phyloP scores from a whole-genome alignment of 64 coral and sea anemone species.

The Montipora capricornis region DNA sequence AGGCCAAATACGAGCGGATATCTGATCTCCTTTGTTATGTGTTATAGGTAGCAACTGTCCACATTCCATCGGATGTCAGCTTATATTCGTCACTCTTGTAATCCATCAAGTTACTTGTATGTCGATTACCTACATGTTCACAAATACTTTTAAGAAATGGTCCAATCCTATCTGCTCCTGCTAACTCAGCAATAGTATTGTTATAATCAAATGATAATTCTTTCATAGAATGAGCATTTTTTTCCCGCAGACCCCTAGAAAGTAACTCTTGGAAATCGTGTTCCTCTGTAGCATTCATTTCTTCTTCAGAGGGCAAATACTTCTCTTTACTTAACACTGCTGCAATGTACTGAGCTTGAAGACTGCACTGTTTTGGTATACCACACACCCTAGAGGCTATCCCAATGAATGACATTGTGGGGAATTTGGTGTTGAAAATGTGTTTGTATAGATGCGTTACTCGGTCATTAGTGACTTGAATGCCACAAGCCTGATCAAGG shows the following conservation, averaged over 20 bases:
- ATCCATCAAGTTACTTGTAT: not conserved
- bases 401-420: slow-evolving; percentile 74
- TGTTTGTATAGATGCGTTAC: slow-evolving; percentile 66
- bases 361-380: slow-evolving; percentile 44
- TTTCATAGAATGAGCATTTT: slow-evolving; percentile 13
- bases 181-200: not conserved
- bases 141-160: not conserved
- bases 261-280: slow-evolving; percentile 36
- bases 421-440: not conserved
- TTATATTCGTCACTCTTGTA: not conserved
- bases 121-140: not conserved
- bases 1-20: too few relatives aligned
- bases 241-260: not conserved
- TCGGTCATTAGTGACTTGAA: slow-evolving; percentile 32
- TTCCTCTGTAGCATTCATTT: slow-evolving; percentile 64
- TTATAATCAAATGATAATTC: not conserved
- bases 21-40: too few relatives aligned
- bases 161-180: not conserved
- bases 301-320: not conserved
- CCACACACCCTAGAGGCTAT: not conserved
- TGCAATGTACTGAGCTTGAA: slow-evolving; percentile 48
- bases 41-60: not conserved
- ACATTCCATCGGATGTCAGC: not conserved
- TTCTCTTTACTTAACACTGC: slow-evolving; percentile 36
- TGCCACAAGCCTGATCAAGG: slow-evolving; percentile 34